Evolutionary conservation across 2,113 vertebrate genomes (phyloP).

Genomic region (Psittacus erithacus): DNA sequence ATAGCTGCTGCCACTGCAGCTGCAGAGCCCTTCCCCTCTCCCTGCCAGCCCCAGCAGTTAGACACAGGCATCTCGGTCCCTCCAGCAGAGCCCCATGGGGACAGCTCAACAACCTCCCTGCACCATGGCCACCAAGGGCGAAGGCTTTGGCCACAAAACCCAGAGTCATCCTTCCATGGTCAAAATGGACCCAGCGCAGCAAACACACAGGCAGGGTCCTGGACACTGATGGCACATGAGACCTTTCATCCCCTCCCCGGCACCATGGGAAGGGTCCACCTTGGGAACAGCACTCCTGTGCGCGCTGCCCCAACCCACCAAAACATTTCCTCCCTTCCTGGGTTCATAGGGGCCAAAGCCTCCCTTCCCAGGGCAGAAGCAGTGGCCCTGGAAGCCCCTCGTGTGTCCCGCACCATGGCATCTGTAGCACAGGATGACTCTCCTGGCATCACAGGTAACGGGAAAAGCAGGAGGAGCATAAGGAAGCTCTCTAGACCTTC

Average conservation of each 20-base stretch:
- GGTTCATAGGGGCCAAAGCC: neutral
- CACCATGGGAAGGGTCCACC: neutral
- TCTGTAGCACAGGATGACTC: neutral
- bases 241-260: fast-evolving
- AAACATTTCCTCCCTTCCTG: neutral
- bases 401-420: neutral
- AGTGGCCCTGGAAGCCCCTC: neutral
- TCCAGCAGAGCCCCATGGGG: neutral
- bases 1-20: neutral
- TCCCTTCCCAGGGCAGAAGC: neutral
- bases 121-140: fast-evolving
- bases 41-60: neutral
- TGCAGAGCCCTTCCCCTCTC: neutral
- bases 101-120: neutral
- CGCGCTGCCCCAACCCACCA: neutral
- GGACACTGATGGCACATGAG: fast-evolving
- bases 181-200: neutral
- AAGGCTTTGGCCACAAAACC: neutral
- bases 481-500: neutral
- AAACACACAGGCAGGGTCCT: fast-evolving
- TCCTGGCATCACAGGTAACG: fast-evolving
- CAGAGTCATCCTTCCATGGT: neutral
- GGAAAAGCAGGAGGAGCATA: neutral
- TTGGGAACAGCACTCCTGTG: neutral
- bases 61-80: neutral